Evolutionary conservation across 2,888 invertebrate species (phyloP).

Genomic region (Cheilosia soror): DNA sequence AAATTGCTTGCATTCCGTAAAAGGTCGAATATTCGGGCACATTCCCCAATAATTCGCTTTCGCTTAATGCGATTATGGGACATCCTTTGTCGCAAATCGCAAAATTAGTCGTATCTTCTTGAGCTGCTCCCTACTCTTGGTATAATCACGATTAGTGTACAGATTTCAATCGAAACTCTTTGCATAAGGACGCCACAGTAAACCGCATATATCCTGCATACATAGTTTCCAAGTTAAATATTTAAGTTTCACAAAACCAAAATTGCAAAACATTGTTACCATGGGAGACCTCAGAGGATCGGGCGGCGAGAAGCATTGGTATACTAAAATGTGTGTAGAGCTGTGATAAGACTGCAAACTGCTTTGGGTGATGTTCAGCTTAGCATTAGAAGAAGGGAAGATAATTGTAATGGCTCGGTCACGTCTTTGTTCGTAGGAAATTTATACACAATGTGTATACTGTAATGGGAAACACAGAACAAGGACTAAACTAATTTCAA

Average conservation of each 20-base stretch:
- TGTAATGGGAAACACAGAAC: slow-evolving; percentile 6
- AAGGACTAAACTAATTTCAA: slow-evolving; percentile 46
- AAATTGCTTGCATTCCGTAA: neutral
- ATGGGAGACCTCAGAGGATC: no score
- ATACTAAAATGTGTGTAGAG: slow-evolving; percentile 6
- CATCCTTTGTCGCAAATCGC: slow-evolving; percentile 25
- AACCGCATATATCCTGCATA: slow-evolving; percentile 29
- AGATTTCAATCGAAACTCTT: slow-evolving; percentile 3
- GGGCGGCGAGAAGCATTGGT: neutral
- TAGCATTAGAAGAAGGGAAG: slow-evolving; percentile 1
- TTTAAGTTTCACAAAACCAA: slow-evolving; percentile 31
- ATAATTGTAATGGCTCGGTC: slow-evolving; percentile 37
- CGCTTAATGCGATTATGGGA: no score
- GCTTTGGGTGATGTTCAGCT: neutral
- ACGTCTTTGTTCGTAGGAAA: slow-evolving; percentile 22
- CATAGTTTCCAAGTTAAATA: slow-evolving; percentile 44
- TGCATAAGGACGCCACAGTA: neutral
- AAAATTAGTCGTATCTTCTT: slow-evolving; percentile 8
- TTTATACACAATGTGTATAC: slow-evolving; percentile 12
- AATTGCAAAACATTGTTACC: slow-evolving; percentile 31
- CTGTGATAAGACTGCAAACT: slow-evolving; percentile 36
- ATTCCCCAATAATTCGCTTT: no score
- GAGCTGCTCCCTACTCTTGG: neutral
- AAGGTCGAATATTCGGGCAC: no score
- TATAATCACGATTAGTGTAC: neutral